These are phyloP conservation scores for Mola mola DNA, from an alignment of 2,113 vertebrate species.

Conservation along the genomic window DNA sequence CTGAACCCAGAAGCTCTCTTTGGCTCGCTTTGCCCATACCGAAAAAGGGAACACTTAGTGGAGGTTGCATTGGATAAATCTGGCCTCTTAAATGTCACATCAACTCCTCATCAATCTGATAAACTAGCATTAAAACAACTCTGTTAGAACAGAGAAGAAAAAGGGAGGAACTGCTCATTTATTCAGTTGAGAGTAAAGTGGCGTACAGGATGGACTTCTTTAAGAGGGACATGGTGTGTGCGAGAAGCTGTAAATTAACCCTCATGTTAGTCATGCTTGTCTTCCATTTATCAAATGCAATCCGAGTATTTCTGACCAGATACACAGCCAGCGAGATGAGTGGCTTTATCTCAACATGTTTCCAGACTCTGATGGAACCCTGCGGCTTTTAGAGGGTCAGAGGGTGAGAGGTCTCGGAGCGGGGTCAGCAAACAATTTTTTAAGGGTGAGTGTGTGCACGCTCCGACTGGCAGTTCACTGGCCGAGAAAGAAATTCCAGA, in stretches of 20 bases:
- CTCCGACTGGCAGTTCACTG: conserved; percentile 41
- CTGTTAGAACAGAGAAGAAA: not conserved
- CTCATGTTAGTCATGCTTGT: not conserved
- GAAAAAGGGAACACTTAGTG: conserved; percentile 55
- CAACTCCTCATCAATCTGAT: conserved; percentile 38
- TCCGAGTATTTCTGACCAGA: not conserved
- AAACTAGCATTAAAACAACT: conserved; percentile 9
- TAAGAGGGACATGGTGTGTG: not conserved
- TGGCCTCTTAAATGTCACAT: conserved; percentile 51
- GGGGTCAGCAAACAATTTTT: conserved; percentile 63
- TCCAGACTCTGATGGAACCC: conserved; percentile 31
- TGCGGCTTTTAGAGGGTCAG: conserved; percentile 55
- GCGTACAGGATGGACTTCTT: conserved; percentile 17
- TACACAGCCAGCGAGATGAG: not conserved
- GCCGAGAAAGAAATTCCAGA: conserved; percentile 65
- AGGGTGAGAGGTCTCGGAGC: conserved; percentile 33
- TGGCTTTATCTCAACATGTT: conserved; percentile 14
- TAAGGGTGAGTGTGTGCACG: conserved; percentile 37
- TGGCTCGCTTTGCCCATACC: conserved; percentile 8
- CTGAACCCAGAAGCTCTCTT: conserved; percentile 1
- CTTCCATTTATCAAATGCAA: conserved; percentile 14
- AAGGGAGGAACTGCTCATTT: not conserved
- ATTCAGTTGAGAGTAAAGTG: not conserved
- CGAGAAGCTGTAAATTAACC: conserved; percentile 8
- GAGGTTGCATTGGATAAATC: conserved; percentile 32